Evolutionary conservation across 1,140 invertebrate genomes (phyloP).

Genomic region (Neodiprion virginianus): DNA sequence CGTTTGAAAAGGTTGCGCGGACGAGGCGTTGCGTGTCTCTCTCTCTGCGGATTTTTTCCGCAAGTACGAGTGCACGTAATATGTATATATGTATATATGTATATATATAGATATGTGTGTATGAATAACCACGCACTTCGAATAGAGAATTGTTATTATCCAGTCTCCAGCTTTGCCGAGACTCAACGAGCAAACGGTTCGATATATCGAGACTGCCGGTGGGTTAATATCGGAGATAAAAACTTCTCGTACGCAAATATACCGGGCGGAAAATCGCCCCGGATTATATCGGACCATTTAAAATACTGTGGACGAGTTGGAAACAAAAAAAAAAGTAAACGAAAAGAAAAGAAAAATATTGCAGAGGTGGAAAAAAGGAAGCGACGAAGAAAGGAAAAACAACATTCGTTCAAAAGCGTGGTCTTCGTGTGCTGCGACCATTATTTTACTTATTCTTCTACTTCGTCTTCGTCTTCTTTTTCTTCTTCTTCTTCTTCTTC

Average conservation of each 20-base stretch:
- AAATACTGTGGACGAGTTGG: neutral
- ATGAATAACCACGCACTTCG: neutral
- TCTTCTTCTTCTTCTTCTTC: neutral
- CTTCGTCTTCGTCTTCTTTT: neutral
- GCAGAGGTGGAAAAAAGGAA: neutral
- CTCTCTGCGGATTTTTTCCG: too few species aligned
- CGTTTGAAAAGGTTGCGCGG: too few species aligned
- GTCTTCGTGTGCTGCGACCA: neutral
- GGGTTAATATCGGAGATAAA: neutral
- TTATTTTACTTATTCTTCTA: neutral
- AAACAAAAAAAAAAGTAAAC: neutral
- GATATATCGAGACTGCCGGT: conserved; percentile 4
- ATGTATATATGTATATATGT: too few species aligned
- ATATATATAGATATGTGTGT: too few species aligned
- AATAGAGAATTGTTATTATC: neutral
- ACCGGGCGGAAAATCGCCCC: neutral
- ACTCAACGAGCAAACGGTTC: neutral
- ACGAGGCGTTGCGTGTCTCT: too few species aligned
- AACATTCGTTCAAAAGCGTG: neutral
- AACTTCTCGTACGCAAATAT: neutral
- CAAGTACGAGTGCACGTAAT: too few species aligned
- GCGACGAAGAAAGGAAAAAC: neutral
- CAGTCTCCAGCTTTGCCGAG: neutral
- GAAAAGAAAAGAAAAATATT: too few species aligned
- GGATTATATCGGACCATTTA: conserved; percentile 5